Base-by-base conservation (phyloP, 2,797 vertebrate species). In the Tympanoctomys barrerae region DNA sequence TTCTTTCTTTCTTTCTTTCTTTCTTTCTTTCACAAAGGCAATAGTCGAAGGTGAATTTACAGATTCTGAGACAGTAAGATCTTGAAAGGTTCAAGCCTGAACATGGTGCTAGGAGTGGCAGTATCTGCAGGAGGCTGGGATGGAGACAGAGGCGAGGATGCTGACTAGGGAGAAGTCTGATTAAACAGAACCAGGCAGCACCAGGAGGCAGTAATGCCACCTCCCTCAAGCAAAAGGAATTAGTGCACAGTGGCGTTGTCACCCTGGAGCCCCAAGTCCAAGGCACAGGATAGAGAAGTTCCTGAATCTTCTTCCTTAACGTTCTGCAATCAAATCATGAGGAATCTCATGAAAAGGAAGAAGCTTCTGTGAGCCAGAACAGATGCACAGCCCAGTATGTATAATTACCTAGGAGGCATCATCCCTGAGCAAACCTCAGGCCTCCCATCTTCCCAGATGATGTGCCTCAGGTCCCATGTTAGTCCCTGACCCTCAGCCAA, bases 381-480 rank as follows among this genome's bases (percentile, higher is more conserved):
- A 73, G 77, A 46, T 11, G 1, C 3, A 8, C 1, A 14, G 66
- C 28, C 22, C 36, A 46, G 18, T 31, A n/a, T 42, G 14, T 6
- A 9, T 54, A 13, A 71, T 9, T 21, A 59, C 19, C 5, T 28
- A 70, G 36, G 73, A 61, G 21, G 31, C 28, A 39, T 87, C 54
- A 26, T 42, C 42, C 42, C 28, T 61, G 59, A 77, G 46, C 2
- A 33, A 31, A 18, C 12, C 12, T 24, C n/a, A 57, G 52, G 4
- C 22, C 70, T n/a, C 31, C 86, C 33, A 42, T 7, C 66, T 75
- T 39, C 70, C 14, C 5, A 0, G 3, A 0, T 66, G n/a, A 73
- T 33, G 0, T 54, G 7, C 7, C 36, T 49, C 8, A 13, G 71
- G 54, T 36, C 70, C 18, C 0, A 42, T 0, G 0, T 14, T 49